Percentiles rank a stretch among this genome's conserved stretches.
These are phyloP conservation scores for Caenorhabditis uteleia DNA, from an alignment of 2,888 invertebrate species.

Conservation along the genomic window DNA sequence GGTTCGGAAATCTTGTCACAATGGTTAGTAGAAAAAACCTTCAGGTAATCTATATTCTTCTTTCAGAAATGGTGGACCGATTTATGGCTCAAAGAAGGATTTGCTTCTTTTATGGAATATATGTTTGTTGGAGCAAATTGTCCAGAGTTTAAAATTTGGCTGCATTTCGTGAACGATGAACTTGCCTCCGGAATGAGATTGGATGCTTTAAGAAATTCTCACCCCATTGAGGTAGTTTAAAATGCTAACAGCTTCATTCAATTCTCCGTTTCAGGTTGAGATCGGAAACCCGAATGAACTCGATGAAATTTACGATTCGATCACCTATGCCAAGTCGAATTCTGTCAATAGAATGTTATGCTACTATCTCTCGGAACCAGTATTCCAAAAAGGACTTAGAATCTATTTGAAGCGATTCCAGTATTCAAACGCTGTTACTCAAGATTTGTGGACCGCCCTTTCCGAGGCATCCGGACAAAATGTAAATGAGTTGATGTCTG, in stretches of 20 bases:
- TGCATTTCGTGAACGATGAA: slow-evolving; percentile 89
- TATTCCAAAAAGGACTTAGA: slow-evolving; percentile 82
- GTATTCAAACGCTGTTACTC: slow-evolving; percentile 89
- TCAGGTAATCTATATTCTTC: neutral
- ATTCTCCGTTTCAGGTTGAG: slow-evolving; percentile 74
- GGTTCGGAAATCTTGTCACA: slow-evolving; percentile 97
- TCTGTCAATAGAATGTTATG: slow-evolving; percentile 90
- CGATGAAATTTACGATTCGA: slow-evolving; percentile 92
- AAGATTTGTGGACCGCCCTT: slow-evolving; percentile 89
- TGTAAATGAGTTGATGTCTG: slow-evolving; percentile 88
- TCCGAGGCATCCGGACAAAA: slow-evolving; percentile 84
- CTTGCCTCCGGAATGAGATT: slow-evolving; percentile 82
- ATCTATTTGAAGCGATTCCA: slow-evolving; percentile 84
- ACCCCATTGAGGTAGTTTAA: slow-evolving; percentile 85
- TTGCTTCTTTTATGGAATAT: slow-evolving; percentile 93
- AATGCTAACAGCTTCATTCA: neutral
- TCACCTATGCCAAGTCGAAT: slow-evolving; percentile 94
- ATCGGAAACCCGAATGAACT: slow-evolving; percentile 92
- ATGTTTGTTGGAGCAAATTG: slow-evolving; percentile 89
- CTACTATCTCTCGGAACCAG: slow-evolving; percentile 86
- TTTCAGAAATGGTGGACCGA: slow-evolving; percentile 73
- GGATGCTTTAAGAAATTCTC: slow-evolving; percentile 82
- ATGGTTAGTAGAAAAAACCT: slow-evolving; percentile 75
- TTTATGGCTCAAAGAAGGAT: slow-evolving; percentile 91
- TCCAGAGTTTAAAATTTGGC: slow-evolving; percentile 95